These are phyloP conservation scores for Tetrax tetrax DNA, from an alignment of 2,113 vertebrate species.

Conservation along the genomic window DNA sequence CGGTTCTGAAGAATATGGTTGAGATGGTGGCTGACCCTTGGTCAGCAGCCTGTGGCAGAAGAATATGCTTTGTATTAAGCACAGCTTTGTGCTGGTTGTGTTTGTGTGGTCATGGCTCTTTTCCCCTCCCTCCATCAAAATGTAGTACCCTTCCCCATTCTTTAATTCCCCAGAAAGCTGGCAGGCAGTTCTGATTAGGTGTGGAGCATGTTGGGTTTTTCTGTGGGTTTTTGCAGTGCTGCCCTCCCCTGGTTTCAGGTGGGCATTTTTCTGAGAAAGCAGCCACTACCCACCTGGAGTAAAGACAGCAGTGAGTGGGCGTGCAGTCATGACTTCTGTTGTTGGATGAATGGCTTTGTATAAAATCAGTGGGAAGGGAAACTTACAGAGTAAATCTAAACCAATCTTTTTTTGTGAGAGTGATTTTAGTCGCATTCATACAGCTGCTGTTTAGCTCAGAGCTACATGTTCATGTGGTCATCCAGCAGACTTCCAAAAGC, in stretches of 20 bases:
- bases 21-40: background rate
- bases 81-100: background rate
- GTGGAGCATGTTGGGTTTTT: background rate
- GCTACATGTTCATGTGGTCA: background rate
- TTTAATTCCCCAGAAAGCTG: background rate
- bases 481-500: background rate
- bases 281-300: background rate
- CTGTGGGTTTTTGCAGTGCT: background rate
- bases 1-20: background rate
- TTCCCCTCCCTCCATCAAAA: background rate
- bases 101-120: background rate
- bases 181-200: background rate
- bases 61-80: background rate
- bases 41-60: background rate
- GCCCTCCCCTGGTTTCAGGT: background rate
- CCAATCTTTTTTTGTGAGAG: background rate
- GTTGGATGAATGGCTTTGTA: background rate
- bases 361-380: background rate
- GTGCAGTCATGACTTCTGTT: background rate
- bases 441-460: background rate
- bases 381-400: background rate
- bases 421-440: background rate
- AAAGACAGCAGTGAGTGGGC: background rate
- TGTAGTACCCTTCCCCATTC: background rate
- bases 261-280: background rate